Evolutionary conservation across 2,113 vertebrate genomes (phyloP).

Genomic region (Pelusios castaneus): DNA sequence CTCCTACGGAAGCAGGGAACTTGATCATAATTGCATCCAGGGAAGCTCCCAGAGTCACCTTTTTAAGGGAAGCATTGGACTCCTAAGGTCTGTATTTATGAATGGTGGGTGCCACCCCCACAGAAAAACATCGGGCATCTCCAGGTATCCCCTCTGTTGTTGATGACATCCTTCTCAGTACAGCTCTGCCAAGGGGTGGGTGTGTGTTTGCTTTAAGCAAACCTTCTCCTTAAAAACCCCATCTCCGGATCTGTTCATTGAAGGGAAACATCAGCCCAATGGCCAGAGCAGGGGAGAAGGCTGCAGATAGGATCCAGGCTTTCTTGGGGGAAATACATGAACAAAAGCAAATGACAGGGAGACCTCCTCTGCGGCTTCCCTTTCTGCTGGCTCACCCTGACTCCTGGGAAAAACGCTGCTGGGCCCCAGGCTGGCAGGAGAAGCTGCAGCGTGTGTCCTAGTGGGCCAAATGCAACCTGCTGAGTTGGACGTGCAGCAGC

Average conservation of each 20-base stretch:
- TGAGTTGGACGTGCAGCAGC: not conserved
- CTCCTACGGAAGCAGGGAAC: not conserved
- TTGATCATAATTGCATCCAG: not conserved
- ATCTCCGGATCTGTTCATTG: not conserved
- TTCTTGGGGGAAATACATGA: not conserved
- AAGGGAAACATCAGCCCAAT: not conserved
- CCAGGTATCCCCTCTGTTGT: not conserved
- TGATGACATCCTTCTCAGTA: not conserved
- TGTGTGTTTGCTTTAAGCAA: fast-evolving
- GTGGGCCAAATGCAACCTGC: not conserved
- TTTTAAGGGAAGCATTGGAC: not conserved
- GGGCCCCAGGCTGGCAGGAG: not conserved
- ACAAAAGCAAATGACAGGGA: not conserved
- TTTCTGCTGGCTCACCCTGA: fast-evolving
- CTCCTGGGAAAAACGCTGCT: not conserved
- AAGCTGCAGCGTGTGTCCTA: not conserved
- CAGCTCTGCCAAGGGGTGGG: fast-evolving
- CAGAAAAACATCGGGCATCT: not conserved
- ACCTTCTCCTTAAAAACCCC: not conserved
- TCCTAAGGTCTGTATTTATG: not conserved
- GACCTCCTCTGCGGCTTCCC: not conserved
- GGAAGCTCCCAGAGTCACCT: not conserved
- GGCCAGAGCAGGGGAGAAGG: not conserved
- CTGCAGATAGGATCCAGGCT: too few relatives aligned
- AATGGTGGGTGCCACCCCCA: fast-evolving